Evolutionary conservation across 2,113 vertebrate genomes (phyloP), one percentile per base, ranked within the genome.

Genomic region (Oryzias celebensis): DNA sequence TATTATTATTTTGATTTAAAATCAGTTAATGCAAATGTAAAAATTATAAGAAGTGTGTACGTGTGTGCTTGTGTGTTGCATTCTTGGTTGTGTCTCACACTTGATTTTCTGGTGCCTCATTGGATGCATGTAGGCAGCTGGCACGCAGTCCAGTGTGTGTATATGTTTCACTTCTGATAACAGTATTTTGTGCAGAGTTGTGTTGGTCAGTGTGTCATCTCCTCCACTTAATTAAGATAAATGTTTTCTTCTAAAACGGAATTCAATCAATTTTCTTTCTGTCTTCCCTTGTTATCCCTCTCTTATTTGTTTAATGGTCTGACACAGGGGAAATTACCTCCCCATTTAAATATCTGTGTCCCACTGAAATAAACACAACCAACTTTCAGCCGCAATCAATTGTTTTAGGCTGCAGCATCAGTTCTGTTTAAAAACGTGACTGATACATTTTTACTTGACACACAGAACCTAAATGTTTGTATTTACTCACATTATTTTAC

Each of bases 321-420:
- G 59, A 80, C 78, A 50, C 81, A 47, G 45, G 80, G 84, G 85
- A 90, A 88, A 90, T 90, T 67, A 82, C 55, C 52, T 50, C 58
- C 0, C 36, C 8, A 10, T 36, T 36, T 36, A 36, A 13, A 10
- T 36, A 36, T 26, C 26, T 28, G 26, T 28, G 26, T 28, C 26
- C 26, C 3, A 28, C 26, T 28, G 26, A 28, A 4, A 28, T 4
- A 28, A 28, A 28, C 26, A 28, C 26, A 28, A 28, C 26, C 26
- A 28, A 28, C 26, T 28, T 28, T 26, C 26, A 26, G 26, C 26
- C 3, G 5, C 26, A 26, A 4, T 28, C 5, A 28, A 28, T 28
- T 28, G 26, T 6, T 28, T 28, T 28, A 28, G 26, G 26, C 26
- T 28, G 26, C 26, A 28, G 26, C 5, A 28, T 28, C 7, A 6